Evolutionary conservation across 2,888 invertebrate genomes (phyloP).

Genomic region (Neria commutata): DNA sequence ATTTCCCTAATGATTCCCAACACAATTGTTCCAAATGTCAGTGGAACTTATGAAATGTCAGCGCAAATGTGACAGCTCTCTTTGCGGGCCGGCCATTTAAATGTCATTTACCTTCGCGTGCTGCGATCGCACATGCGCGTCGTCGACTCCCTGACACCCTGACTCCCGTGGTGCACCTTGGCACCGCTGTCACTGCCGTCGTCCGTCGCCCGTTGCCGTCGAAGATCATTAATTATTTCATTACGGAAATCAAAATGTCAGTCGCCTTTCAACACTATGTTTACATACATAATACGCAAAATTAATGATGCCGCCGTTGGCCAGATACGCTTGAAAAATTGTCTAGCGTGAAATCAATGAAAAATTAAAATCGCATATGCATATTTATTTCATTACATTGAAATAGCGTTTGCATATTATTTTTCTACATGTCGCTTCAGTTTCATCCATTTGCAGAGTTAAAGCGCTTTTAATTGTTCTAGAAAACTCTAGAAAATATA

Average conservation of each 20-base stretch:
- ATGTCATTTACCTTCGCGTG: slow-evolving; percentile 43
- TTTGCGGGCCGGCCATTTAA: slow-evolving; percentile 37
- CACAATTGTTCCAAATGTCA: slow-evolving; percentile 17
- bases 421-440: too few relatives aligned
- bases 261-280: slow-evolving; percentile 41
- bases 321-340: too few relatives aligned
- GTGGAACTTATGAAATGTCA: slow-evolving; percentile 16
- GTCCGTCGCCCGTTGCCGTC: background rate
- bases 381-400: too few relatives aligned
- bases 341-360: too few relatives aligned
- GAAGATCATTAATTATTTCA: slow-evolving; percentile 52
- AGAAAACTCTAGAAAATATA: too few relatives aligned
- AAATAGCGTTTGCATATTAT: too few relatives aligned
- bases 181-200: background rate
- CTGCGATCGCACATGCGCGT: too few relatives aligned
- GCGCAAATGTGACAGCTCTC: slow-evolving; percentile 8
- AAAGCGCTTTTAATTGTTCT: too few relatives aligned
- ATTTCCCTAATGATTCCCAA: slow-evolving; percentile 17
- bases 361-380: too few relatives aligned
- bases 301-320: slow-evolving; percentile 47
- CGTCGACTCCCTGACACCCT: background rate
- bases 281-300: slow-evolving; percentile 51
- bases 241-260: slow-evolving; percentile 56
- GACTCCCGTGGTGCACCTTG: background rate
- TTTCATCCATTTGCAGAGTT: too few relatives aligned